Evolutionary conservation across 1,140 invertebrate species (phyloP).

Genomic region (Drosophila nikananu): DNA sequence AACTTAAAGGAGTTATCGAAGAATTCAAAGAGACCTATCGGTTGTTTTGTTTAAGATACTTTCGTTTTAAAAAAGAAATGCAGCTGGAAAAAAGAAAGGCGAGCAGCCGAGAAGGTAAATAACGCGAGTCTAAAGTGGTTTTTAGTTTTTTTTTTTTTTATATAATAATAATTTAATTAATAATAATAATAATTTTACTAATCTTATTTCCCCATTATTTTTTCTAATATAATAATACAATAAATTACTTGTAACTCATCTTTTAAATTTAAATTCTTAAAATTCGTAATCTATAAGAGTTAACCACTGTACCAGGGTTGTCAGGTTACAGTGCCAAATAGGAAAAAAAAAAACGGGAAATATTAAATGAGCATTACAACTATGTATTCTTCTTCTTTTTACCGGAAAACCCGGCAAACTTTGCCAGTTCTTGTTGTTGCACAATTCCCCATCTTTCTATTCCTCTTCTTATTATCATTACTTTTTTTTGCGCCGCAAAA

Average conservation of each 20-base stretch:
- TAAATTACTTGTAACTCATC: no score
- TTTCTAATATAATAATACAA: background rate
- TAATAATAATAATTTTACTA: no score
- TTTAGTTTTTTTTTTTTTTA: no score
- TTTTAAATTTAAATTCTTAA: no score
- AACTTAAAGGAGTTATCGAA: background rate
- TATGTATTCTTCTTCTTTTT: constrained; percentile 25
- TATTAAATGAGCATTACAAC: constrained; percentile 49
- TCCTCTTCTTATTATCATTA: background rate
- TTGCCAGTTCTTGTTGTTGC: constrained; percentile 19
- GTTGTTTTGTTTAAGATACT: background rate
- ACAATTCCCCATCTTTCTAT: constrained; percentile 1
- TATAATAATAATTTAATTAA: no score
- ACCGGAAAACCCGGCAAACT: constrained; percentile 32
- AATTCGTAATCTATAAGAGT: background rate
- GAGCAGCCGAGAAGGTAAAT: no score
- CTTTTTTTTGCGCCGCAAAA: constrained; percentile 18
- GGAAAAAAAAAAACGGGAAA: constrained; percentile 13
- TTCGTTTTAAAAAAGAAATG: background rate
- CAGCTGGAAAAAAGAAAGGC: no score
- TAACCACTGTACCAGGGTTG: constrained; percentile 23
- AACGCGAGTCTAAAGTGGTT: no score
- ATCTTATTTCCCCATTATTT: no score
- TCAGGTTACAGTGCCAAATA: constrained; percentile 14
- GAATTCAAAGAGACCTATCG: background rate